Conservation (phyloP, 1,140 invertebrate species). For the Sogatella furcifera region DNA sequence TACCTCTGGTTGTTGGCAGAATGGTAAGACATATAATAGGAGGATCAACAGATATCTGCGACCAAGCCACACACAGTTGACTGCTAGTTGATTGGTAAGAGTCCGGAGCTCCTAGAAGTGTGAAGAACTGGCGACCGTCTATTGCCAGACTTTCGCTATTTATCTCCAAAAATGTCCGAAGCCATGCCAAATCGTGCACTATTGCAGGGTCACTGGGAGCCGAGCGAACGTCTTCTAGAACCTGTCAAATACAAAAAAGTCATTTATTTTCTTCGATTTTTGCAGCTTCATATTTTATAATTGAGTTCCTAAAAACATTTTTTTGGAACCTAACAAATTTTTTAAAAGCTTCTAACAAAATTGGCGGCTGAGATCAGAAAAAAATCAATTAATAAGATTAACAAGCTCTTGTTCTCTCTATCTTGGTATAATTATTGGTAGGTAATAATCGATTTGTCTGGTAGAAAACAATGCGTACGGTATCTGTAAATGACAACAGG, state of each 20-base stretch:
- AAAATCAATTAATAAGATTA: too few relatives aligned
- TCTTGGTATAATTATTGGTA: too few relatives aligned
- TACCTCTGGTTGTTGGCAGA: background rate
- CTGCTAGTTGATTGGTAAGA: background rate
- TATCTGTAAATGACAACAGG: too few relatives aligned
- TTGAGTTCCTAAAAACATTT: too few relatives aligned
- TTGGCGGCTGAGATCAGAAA: too few relatives aligned
- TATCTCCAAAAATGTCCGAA: slow-evolving; percentile 52
- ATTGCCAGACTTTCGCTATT: slow-evolving; percentile 55
- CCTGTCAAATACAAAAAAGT: slow-evolving; percentile 25
- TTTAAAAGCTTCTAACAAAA: too few relatives aligned
- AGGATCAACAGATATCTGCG: slow-evolving; percentile 27
- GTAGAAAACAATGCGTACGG: too few relatives aligned
- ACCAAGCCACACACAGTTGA: slow-evolving; percentile 11
- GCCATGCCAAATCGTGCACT: slow-evolving; percentile 45
- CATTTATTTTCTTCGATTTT: too few relatives aligned
- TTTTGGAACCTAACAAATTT: too few relatives aligned
- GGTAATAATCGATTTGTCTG: too few relatives aligned
- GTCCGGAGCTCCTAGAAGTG: slow-evolving; percentile 32
- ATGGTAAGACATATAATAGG: slow-evolving; percentile 22
- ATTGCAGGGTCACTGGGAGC: slow-evolving; percentile 22
- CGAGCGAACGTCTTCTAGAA: slow-evolving; percentile 52
- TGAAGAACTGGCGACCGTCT: slow-evolving; percentile 62
- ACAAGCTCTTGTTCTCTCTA: too few relatives aligned
- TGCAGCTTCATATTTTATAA: too few relatives aligned